These are phyloP conservation scores for Strigamia maritima DNA, from an alignment of 2,888 invertebrate species.

Conservation along the genomic window DNA sequence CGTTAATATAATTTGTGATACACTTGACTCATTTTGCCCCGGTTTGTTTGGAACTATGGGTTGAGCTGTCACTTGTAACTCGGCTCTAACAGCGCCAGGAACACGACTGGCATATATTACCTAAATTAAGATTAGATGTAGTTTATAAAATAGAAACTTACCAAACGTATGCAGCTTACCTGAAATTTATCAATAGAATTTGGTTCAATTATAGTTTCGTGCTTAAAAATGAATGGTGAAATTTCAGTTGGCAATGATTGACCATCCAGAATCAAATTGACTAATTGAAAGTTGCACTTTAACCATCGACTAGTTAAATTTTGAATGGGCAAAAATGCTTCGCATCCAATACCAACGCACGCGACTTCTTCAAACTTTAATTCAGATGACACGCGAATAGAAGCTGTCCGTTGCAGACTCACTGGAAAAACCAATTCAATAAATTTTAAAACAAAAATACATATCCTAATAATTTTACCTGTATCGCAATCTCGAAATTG, in stretches of 20 bases:
- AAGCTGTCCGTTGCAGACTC: constrained; percentile 8
- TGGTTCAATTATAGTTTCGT: constrained; percentile 30
- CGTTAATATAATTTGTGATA: neutral
- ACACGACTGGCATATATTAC: constrained; percentile 1
- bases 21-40: neutral
- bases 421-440: constrained; percentile 6
- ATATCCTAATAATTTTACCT: neutral
- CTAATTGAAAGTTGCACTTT: constrained; percentile 17
- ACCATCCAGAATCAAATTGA: neutral
- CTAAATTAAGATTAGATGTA: neutral
- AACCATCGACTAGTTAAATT: constrained; percentile 31
- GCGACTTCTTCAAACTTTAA: constrained; percentile 26
- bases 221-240: constrained; percentile 35
- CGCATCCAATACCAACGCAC: constrained; percentile 28
- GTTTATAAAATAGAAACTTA: neutral
- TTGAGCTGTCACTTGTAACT: constrained; percentile 17
- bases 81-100: constrained; percentile 13
- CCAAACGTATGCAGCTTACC: neutral
- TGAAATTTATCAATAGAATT: constrained; percentile 21
- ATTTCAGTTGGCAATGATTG: constrained; percentile 28
- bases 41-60: neutral
- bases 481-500: neutral
- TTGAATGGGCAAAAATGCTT: constrained; percentile 1
- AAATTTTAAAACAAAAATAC: neutral
- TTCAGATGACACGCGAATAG: constrained; percentile 11